Evolutionary conservation across 1,140 invertebrate species (phyloP), one percentile per base, ranked within the genome.

Genomic region (Andrena cerasifolii): DNA sequence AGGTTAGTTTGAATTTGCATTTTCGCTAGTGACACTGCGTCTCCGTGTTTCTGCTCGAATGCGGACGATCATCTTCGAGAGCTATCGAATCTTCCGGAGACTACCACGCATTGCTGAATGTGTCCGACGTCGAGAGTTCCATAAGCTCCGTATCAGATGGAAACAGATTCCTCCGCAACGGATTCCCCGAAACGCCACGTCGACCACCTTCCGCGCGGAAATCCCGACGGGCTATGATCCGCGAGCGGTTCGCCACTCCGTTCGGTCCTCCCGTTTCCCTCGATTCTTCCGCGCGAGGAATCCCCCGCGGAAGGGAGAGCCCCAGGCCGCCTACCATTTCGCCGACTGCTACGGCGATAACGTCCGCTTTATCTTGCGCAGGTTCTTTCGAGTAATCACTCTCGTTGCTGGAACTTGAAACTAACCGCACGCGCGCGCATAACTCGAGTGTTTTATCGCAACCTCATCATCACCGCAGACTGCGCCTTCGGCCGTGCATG

Each of bases 381-480:
- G 70, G 36, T 83, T 83, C 36, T 40, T 80, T 83, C 79, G 53
- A 78, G 76, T 82, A 82, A 40, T 82, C 65, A 76, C 71, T 83
- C 76, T 85, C 59, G 66, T 85, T 72, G 74, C 53, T 82, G 74
- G 75, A 82, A 85, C 72, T 79, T 85, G 79, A 85, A 78, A 80
- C 63, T 59, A 80, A 65, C 70, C 68, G 83, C 83, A 83, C 82
- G 66, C 79, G 82, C 82, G 67, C 71, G 81, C 66, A 84, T 84
- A 84, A 84, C 82, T 84, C 82, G 65, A 83, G 72, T 77, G 82
- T 84, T 84, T 84, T 84, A 84, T 84, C 82, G 56, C 72, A 61
- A 61, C 43, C 82, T 80, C 82, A 83, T 74, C 82, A 84, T 84
- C 82, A 84, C 82, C 54, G 66, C 78, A 63, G 82, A 80, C 81